Evolutionary conservation across 2,888 invertebrate species (phyloP), one percentile per base, ranked within the genome.

Genomic region (Dorcus hopei): DNA sequence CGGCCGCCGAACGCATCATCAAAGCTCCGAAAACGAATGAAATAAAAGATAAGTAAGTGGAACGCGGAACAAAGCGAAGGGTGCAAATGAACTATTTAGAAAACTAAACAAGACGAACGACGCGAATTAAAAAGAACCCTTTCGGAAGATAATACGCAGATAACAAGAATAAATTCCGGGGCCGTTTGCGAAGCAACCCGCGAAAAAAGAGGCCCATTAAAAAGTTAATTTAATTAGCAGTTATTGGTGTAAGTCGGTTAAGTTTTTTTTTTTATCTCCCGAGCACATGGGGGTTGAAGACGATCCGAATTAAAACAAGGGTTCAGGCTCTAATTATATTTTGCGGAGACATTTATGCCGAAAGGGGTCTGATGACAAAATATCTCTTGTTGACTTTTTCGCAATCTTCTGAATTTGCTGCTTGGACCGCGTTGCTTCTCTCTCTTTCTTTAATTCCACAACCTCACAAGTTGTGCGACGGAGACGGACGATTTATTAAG

Each of bases 181-280:
- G 66, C 69, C 62, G 62, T 68, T 65, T 64, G 62, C 66, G 68
- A 69, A 70, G 26, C 26, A 33, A 33, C 26, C 26, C 26, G 26
- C 26, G 26, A 70, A 72, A 70, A 14, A 11, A 9, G 67, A 68
- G 68, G 65, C 65, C 68, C 73, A 74, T 74, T 74, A 74, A 75
- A 74, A 74, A 73, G 72, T 74, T 74, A 73, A 75, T 75, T 74
- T 73, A 74, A 75, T 75, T 74, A 74, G 70, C 71, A 71, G 71
- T 73, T 74, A 74, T 74, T 74, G 74, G 73, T 74, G 72, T 73
- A 74, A 73, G 73, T 68, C 72, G 70, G 68, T 66, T 65, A 64
- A 65, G 66, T 66, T 62, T 65, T 65, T 67, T 62, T 64, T 69
- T 70, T 70, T 69, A 70, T 69, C 70, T 69, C 60, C 62, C 50